Conservation (phyloP, 2,113 vertebrate genomes). For the Pongo abelii region DNA sequence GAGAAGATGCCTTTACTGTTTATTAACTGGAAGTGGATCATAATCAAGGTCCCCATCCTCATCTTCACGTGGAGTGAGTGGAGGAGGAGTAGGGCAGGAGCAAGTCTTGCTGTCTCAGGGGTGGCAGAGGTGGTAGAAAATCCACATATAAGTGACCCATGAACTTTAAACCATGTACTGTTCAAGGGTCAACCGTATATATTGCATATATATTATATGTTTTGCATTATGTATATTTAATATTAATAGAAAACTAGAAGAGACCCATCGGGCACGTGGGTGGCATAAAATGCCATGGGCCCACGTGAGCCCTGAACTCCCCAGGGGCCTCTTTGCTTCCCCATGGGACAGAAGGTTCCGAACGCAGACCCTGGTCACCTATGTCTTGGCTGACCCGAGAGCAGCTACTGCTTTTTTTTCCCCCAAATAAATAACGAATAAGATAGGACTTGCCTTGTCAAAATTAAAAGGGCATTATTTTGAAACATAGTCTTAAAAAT, state of each 20-base stretch:
- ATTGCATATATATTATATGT: neutral
- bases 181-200: neutral
- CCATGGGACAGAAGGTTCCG: rapidly evolving
- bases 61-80: rapidly evolving
- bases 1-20: no score
- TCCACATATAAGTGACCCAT: no score
- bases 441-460: neutral
- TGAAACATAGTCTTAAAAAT: rapidly evolving
- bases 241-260: no score
- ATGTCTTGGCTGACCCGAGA: neutral
- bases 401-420: neutral
- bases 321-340: rapidly evolving
- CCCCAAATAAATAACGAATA: no score
- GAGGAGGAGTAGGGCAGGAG: no score
- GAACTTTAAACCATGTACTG: no score
- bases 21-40: no score
- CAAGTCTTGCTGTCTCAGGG: no score
- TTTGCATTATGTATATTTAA: no score
- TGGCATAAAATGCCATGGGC: neutral
- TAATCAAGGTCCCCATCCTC: no score
- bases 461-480: neutral
- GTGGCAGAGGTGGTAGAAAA: no score
- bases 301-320: rapidly evolving
- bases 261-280: no score
- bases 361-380: rapidly evolving